Base-by-base conservation (phyloP, 2,888 invertebrate genomes). In the Stenurella melanura region DNA sequence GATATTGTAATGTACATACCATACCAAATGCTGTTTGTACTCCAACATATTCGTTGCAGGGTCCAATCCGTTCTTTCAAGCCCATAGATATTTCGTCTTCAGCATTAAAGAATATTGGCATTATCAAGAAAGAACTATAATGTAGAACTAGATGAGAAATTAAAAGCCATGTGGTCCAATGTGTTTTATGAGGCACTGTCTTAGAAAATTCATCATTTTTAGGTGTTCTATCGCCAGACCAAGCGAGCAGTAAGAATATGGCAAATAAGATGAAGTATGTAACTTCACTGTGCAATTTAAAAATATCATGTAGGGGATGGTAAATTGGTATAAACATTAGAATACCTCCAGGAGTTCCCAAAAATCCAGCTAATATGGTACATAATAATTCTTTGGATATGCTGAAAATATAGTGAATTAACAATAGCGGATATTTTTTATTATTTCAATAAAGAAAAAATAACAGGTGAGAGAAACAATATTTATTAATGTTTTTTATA, bases 331-430 rank as follows among this genome's bases (percentile, higher is more conserved):
- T 88, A 87, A 96, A 96, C 85, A 95, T 89, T 2, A 95, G 85
- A 0, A 95, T 92, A 0, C 96, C 95, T 0, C 94, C 92, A 3
- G 95, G 94, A 91, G 95, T 94, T 21, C 95, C 94, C 70, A 95
- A 88, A 4, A 94, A 81, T 0, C 92, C 92, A 0, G 95, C 91
- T 42, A 94, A 82, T 10, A 93, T 26, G 0, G 93, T 88, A 80
- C 92, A 91, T 0, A 91, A 70, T 18, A 92, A 81, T 88, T 94
- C 93, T 77, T 90, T 90, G 0, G 88, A 84, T 73, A 90, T 88
- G 42, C 93, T 93, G 85, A 0, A 50, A 50, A 50, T 42, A 42
- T 42, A 42, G 7, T 3, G 12, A 12, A 15, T 42, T 42, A 42
- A 12, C 12, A 12, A 42, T 12, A 42, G 15, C 2, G 15, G 12